These are phyloP conservation scores for Heliconius congener DNA, from an alignment of 1,140 invertebrate genomes.

Conservation along the genomic window DNA sequence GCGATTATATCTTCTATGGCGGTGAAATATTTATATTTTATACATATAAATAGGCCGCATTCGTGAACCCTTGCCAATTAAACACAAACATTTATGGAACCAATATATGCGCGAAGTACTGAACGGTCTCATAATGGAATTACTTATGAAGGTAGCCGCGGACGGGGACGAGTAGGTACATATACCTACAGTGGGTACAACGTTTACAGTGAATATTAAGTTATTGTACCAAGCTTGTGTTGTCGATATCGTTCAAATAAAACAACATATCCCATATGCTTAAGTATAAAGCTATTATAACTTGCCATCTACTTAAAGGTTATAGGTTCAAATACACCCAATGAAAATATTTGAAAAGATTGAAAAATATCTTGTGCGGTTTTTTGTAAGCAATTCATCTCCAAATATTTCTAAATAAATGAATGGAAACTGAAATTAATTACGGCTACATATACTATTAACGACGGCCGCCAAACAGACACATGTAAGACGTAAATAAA, in stretches of 20 bases:
- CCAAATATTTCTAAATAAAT: too few relatives aligned
- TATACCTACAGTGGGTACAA: neutral
- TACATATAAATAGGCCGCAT: neutral
- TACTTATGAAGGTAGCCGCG: neutral
- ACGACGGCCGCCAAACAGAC: too few relatives aligned
- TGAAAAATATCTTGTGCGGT: too few relatives aligned
- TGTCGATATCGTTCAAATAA: neutral
- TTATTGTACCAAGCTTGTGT: neutral
- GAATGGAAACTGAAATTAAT: too few relatives aligned
- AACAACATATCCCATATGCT: too few relatives aligned
- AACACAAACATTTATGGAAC: neutral
- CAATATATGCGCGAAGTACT: neutral
- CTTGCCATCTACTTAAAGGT: too few relatives aligned
- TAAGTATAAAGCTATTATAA: too few relatives aligned
- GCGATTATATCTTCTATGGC: neutral
- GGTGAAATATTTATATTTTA: neutral
- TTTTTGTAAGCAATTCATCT: too few relatives aligned
- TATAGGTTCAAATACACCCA: too few relatives aligned
- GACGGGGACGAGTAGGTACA: neutral
- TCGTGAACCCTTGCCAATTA: neutral
- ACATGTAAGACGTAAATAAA: too few relatives aligned
- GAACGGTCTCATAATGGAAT: neutral
- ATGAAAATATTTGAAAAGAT: too few relatives aligned
- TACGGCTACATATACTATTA: too few relatives aligned
- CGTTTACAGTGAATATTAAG: neutral